Evolutionary conservation across 2,113 vertebrate species (phyloP).

Genomic region (Hippocampus guttulatus): DNA sequence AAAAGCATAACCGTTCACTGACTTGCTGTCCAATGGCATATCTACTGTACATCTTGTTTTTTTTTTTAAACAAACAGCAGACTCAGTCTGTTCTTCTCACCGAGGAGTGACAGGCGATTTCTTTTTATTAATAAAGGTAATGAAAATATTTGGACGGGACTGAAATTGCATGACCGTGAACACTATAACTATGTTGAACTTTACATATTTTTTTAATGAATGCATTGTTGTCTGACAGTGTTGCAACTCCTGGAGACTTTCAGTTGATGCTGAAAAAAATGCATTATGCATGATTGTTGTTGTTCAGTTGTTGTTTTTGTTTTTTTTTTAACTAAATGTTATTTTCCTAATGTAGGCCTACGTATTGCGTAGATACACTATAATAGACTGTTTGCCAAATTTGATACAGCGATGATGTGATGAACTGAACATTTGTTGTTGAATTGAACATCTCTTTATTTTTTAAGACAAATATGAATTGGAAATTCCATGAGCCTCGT

Average conservation of each 20-base stretch:
- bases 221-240: conserved; percentile 59
- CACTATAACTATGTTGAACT: conserved; percentile 56
- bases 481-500: conserved; percentile 79
- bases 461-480: conserved; percentile 57
- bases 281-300: conserved; percentile 68
- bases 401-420: conserved; percentile 62
- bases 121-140: conserved; percentile 35
- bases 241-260: conserved; percentile 56
- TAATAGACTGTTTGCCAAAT: conserved; percentile 72
- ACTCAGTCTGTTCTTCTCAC: conserved; percentile 13
- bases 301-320: conserved; percentile 49
- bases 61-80: conserved; percentile 21
- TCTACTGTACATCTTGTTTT: conserved; percentile 40
- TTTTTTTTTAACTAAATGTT: conserved; percentile 54
- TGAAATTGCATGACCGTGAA: conserved; percentile 60
- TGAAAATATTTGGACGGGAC: conserved; percentile 40
- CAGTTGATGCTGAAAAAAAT: conserved; percentile 62
- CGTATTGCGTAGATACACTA: conserved; percentile 66
- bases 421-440: conserved; percentile 56
- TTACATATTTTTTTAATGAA: conserved; percentile 43
- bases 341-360: conserved; percentile 36
- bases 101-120: conserved; percentile 19
- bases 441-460: conserved; percentile 69
- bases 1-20: conserved; percentile 58
- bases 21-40: conserved; percentile 44